These are phyloP conservation scores for Naja naja DNA, from an alignment of 2,113 vertebrate genomes.

Conservation along the genomic window DNA sequence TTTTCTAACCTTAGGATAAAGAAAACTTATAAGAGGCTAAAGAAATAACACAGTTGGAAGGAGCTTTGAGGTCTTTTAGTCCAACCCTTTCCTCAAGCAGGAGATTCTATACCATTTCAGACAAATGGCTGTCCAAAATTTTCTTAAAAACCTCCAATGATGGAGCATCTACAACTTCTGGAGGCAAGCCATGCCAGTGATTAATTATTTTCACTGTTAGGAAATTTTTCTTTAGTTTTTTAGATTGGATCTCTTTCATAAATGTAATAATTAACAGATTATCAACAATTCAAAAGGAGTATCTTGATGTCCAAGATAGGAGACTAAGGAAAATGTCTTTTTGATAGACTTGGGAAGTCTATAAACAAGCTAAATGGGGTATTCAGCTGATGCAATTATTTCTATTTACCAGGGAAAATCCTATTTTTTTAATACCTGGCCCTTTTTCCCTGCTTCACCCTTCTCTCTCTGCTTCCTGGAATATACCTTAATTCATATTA, in stretches of 20 bases:
- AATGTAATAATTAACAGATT: neutral
- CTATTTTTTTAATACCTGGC: neutral
- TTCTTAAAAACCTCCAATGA: neutral
- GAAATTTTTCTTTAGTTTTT: neutral
- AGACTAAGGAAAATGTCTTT: neutral
- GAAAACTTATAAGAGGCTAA: neutral
- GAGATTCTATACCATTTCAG: neutral
- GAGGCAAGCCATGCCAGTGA: neutral
- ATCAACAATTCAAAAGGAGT: neutral
- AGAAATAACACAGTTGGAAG: neutral
- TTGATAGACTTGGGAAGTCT: neutral
- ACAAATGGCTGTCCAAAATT: neutral
- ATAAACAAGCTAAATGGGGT: neutral
- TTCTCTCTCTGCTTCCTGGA: neutral
- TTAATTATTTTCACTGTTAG: neutral
- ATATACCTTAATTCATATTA: neutral
- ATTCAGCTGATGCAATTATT: neutral
- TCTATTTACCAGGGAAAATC: neutral
- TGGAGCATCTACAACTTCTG: neutral
- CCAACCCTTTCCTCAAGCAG: neutral
- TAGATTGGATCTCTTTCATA: neutral
- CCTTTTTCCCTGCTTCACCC: neutral
- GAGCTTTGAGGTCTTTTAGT: neutral
- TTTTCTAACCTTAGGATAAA: neutral
- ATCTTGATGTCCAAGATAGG: neutral